Evolutionary conservation across 2,113 vertebrate species (phyloP), one percentile per base, ranked within the genome.

Genomic region (Sylvietta virens): DNA sequence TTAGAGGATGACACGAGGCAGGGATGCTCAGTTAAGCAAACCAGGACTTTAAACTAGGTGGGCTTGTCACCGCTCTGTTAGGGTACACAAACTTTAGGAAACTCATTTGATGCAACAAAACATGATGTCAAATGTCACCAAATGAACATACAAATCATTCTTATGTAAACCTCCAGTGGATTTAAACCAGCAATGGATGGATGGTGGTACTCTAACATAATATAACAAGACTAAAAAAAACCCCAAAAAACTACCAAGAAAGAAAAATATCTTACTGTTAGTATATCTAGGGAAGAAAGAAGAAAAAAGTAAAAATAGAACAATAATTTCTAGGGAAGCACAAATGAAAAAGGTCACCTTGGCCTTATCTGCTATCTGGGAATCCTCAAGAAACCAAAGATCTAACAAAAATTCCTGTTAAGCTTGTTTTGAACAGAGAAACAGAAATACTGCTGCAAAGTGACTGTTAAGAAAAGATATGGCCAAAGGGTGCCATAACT

Each of bases 401-500:
- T 66, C 47, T 85, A 74, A 81, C 26, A 79, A 57, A 57, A 40
- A 58, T 62, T 48, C 30, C 35, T 74, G 10, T 67, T 74, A 83
- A 85, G 18, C 2, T 72, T 50, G 20, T n/a, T 94, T 82, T 51
- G 19, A 92, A 66, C 16, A 83, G 35, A 31, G 37, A 60, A 89
- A 86, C 8, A 72, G 39, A 85, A 88, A 44, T 22, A 40, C 11
- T 57, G 22, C 15, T 50, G 20, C 40, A 39, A 83, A 77, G 39
- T 87, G 71, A 57, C 33, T 94, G 83, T 56, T 88, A 87, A 62
- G 48, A 77, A 92, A 81, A 88, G 40, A 17, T 58, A 30, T 5
- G 26, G 83, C 90, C 87, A 89, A 90, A 58, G 88, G 80, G 53
- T 86, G 47, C 67, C 86, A 69, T 84, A 95, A 58, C 39, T 33